Evolutionary conservation across 2,888 invertebrate species (phyloP).

Genomic region (Chromoteleia sp.): DNA sequence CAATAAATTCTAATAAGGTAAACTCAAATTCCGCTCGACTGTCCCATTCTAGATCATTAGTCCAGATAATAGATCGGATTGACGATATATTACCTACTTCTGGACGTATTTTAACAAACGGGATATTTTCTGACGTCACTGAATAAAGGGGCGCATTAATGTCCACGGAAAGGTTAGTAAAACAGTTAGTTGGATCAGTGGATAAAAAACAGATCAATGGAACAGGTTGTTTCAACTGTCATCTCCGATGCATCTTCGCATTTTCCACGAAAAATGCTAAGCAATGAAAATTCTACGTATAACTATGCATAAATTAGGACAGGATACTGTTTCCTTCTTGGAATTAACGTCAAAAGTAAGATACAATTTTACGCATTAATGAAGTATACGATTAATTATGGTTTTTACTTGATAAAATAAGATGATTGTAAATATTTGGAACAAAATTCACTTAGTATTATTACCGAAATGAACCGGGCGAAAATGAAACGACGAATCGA

Average conservation of each 20-base stretch:
- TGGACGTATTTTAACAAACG: conserved; percentile 23
- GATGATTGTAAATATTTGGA: too few species aligned
- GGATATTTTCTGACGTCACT: conserved; percentile 37
- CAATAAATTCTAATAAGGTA: conserved; percentile 14
- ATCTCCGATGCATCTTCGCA: conserved; percentile 17
- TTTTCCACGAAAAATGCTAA: conserved; percentile 9
- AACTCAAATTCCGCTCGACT: conserved; percentile 13
- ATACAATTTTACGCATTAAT: background rate
- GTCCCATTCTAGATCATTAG: conserved; percentile 13
- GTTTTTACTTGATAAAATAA: too few species aligned
- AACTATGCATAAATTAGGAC: conserved; percentile 19
- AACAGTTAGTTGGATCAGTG: too few species aligned
- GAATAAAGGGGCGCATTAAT: conserved; percentile 13
- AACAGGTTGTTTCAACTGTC: conserved; percentile 9
- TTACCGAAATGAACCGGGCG: background rate
- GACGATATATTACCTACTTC: conserved; percentile 12
- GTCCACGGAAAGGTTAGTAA: conserved; percentile 23
- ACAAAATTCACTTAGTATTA: too few species aligned
- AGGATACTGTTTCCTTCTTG: background rate
- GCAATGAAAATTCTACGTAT: background rate
- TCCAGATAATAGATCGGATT: conserved; percentile 32
- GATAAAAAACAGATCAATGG: conserved; percentile 10
- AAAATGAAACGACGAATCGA: too few species aligned
- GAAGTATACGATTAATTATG: background rate
- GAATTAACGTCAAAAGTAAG: background rate